A percentile compares a stretch with the other conserved stretches of the same genome.
Evolutionary conservation across 2,113 vertebrate genomes (phyloP).

Genomic region (Erythrolamprus reginae): DNA sequence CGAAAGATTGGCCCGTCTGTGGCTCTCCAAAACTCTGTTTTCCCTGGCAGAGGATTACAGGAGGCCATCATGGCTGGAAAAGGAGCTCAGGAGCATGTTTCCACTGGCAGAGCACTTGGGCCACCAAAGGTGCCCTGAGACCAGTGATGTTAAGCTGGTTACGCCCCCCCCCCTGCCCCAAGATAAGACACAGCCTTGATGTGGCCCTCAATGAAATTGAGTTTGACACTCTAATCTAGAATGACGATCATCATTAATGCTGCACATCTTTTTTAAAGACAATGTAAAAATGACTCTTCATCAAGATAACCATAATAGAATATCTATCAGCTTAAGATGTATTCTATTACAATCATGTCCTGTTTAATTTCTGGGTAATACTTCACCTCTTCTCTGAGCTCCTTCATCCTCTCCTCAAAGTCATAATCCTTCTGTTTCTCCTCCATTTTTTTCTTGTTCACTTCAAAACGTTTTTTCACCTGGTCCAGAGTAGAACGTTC

Average conservation of each 20-base stretch:
- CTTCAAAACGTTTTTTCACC: constrained; percentile 95
- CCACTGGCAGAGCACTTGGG: too few species aligned
- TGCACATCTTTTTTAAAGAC: background rate
- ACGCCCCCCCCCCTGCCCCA: too few species aligned
- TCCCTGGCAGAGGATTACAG: too few species aligned
- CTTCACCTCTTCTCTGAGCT: constrained; percentile 90
- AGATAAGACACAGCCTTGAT: too few species aligned
- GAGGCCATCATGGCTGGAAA: too few species aligned
- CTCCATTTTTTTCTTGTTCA: constrained; percentile 97
- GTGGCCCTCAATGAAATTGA: too few species aligned
- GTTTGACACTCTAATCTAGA: background rate
- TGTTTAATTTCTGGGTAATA: accelerated
- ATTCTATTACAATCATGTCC: background rate
- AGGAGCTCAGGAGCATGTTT: too few species aligned
- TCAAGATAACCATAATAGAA: background rate
- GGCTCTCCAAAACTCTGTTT: too few species aligned
- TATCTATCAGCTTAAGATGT: background rate
- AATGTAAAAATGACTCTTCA: background rate
- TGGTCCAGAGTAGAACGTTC: constrained; percentile 96
- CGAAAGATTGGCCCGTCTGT: too few species aligned
- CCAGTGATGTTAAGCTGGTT: too few species aligned
- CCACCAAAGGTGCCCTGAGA: too few species aligned
- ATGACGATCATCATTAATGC: background rate
- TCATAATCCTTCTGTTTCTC: constrained; percentile 99
- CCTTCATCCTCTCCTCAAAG: constrained; percentile 98